Conservation (phyloP, 2,797 vertebrate species). For the Astyanax mexicanus region DNA sequence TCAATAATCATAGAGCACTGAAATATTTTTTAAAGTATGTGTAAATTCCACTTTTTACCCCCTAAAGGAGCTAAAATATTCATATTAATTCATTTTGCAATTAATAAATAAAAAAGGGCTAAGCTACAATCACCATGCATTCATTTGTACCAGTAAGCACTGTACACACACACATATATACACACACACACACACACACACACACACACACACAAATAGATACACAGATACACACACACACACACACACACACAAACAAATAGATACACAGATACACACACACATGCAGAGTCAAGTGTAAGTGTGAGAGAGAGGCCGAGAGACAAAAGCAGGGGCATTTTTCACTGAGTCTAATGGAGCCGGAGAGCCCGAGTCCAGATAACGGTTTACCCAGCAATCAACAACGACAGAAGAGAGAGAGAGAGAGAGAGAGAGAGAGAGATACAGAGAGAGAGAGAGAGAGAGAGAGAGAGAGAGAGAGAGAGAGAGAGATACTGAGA, state of each 20-base stretch:
- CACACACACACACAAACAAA: slow-evolving; percentile 2
- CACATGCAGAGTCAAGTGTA: slow-evolving; percentile 14
- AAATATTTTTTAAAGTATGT: too few relatives aligned
- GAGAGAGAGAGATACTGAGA: slow-evolving; percentile 61
- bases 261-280: too few relatives aligned
- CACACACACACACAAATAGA: slow-evolving; percentile 2
- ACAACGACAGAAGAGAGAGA: slow-evolving; percentile 59
- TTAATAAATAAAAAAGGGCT: too few relatives aligned
- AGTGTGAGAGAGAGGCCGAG: slow-evolving; percentile 9
- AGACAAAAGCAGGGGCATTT: slow-evolving; percentile 46
- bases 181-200: not conserved
- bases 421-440: slow-evolving; percentile 63
- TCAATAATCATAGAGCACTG: too few relatives aligned
- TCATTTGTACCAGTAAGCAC: not conserved
- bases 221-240: slow-evolving; percentile 13
- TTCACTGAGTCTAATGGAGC: slow-evolving; percentile 56
- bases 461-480: slow-evolving; percentile 63
- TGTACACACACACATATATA: slow-evolving; percentile 17
- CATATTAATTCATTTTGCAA: too few relatives aligned
- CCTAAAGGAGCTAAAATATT: too few relatives aligned
- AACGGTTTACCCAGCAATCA: slow-evolving; percentile 64
- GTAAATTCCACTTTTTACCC: too few relatives aligned
- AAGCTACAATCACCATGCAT: not conserved
- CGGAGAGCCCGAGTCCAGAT: slow-evolving; percentile 58
- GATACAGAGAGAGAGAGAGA: slow-evolving; percentile 60